Conservation (phyloP, 2,113 vertebrate species). For the Felis catus region DNA sequence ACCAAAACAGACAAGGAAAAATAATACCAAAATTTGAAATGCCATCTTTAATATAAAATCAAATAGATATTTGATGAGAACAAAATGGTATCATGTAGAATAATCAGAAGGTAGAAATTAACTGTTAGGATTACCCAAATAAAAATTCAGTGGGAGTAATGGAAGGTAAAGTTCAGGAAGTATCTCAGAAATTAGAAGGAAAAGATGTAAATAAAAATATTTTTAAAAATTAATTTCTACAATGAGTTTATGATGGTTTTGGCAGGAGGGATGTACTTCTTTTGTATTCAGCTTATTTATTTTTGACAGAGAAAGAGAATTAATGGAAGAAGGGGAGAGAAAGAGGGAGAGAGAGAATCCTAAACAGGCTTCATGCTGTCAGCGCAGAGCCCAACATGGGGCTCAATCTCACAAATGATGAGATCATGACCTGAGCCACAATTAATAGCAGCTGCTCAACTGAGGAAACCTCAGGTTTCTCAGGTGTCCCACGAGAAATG, state of each 20-base stretch:
- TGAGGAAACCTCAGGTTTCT: no score
- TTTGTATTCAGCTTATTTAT: no score
- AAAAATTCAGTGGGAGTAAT: not conserved
- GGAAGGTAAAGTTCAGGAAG: not conserved
- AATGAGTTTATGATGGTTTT: not conserved
- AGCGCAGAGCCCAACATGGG: no score
- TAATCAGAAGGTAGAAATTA: not conserved
- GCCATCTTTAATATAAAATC: not conserved
- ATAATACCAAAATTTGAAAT: not conserved
- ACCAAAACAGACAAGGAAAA: not conserved
- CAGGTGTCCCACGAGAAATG: not conserved
- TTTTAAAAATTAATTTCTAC: not conserved
- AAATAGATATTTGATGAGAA: not conserved
- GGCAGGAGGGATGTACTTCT: not conserved
- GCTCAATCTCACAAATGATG: no score
- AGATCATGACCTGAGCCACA: no score
- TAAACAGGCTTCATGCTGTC: no score
- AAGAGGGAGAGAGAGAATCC: no score
- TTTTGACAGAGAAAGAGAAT: no score
- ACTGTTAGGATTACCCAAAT: not conserved
- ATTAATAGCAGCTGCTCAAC: no score
- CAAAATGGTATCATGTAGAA: not conserved
- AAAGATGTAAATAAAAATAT: not conserved
- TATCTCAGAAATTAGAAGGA: not conserved
- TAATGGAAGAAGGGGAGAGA: no score